Evolutionary conservation across 2,113 vertebrate genomes (phyloP).

Genomic region (Alces alces): DNA sequence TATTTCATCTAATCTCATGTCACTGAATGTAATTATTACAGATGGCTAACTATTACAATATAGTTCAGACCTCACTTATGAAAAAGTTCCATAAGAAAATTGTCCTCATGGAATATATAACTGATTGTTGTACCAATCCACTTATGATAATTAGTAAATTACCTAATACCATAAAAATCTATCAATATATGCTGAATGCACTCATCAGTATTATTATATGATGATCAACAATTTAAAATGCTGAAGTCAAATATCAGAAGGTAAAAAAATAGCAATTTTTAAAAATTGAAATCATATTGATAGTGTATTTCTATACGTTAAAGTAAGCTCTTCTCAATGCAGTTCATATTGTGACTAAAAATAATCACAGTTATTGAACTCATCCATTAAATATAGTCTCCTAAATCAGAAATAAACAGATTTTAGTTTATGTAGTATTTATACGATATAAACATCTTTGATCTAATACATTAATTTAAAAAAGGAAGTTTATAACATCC

Average conservation of each 20-base stretch:
- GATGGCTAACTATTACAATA: background rate
- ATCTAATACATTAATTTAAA: background rate
- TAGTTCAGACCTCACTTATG: background rate
- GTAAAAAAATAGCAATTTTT: background rate
- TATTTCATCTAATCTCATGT: background rate
- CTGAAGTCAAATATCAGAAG: background rate
- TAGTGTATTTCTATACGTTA: background rate
- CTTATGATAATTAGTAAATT: background rate
- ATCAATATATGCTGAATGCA: background rate
- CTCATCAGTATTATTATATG: background rate
- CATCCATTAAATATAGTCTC: background rate
- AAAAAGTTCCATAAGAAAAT: background rate
- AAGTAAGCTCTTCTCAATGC: background rate
- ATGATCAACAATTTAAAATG: background rate
- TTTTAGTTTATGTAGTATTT: background rate
- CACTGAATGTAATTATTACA: background rate
- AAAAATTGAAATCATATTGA: background rate
- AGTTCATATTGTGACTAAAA: background rate
- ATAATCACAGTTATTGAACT: background rate
- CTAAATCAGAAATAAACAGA: background rate
- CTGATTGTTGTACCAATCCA: background rate
- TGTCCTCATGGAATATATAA: background rate
- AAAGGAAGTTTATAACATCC: background rate
- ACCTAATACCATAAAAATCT: background rate
- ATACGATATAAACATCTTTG: background rate